phyloP scores from a whole-genome alignment of 1,140 invertebrate species.

The Eubasilissa regina region DNA sequence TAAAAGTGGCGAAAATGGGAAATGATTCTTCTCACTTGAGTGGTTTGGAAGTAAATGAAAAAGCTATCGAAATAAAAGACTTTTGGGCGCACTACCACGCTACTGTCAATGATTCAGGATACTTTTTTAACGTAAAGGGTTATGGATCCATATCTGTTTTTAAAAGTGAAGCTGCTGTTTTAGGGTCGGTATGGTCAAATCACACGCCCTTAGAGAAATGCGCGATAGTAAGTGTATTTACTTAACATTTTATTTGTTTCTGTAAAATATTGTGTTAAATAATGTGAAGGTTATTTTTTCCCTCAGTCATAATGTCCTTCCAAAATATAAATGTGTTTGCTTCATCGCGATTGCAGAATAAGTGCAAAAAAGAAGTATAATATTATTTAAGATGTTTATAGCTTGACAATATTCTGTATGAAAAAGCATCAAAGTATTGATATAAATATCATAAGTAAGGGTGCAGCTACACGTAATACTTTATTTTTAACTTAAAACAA shows the following conservation, averaged over 20 bases:
- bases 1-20: constrained; percentile 73
- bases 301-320: too few species aligned
- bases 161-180: constrained; percentile 76
- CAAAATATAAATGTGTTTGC: too few species aligned
- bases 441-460: too few species aligned
- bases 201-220: constrained; percentile 80
- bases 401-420: too few species aligned
- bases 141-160: constrained; percentile 82
- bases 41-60: constrained; percentile 82
- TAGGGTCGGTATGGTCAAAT: constrained; percentile 76
- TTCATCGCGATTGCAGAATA: too few species aligned
- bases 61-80: constrained; percentile 81
- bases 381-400: too few species aligned
- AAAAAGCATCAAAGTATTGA: too few species aligned
- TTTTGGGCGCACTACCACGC: constrained; percentile 85
- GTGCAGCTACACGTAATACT: too few species aligned
- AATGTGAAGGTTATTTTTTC: too few species aligned
- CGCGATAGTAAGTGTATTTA: constrained; percentile 76
- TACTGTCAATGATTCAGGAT: constrained; percentile 72
- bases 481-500: too few species aligned
- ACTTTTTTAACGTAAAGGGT: constrained; percentile 71
- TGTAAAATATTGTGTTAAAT: too few species aligned
- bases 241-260: not conserved
- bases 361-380: too few species aligned
- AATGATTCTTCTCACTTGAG: constrained; percentile 82